These are phyloP conservation scores for Neopipo cinnamomea DNA, from an alignment of 2,113 vertebrate species.

Conservation along the genomic window DNA sequence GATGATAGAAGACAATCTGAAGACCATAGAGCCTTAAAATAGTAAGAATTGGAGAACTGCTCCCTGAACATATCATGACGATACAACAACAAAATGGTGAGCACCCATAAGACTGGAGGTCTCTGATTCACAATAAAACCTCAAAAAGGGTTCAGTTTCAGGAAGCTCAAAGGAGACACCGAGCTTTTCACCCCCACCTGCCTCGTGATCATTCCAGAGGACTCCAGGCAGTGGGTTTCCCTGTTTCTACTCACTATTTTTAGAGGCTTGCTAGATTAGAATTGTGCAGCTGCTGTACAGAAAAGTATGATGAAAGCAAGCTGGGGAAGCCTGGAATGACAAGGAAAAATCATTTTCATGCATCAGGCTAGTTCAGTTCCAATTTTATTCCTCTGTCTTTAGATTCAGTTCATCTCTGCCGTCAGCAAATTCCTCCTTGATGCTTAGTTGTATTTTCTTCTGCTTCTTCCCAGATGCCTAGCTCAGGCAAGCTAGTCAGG, in stretches of 20 bases:
- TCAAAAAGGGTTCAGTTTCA: background rate
- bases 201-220: background rate
- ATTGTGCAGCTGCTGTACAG: background rate
- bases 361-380: background rate
- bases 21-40: background rate
- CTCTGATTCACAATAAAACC: background rate
- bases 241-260: background rate
- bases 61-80: background rate
- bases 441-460: background rate
- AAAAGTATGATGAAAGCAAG: background rate
- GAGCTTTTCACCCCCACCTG: rapidly evolving
- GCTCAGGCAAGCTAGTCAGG: background rate
- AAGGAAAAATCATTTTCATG: background rate
- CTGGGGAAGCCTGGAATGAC: background rate
- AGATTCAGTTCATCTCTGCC: background rate
- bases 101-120: background rate
- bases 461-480: background rate
- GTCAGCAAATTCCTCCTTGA: background rate
- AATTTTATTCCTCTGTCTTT: background rate
- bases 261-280: background rate
- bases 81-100: background rate
- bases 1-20: background rate
- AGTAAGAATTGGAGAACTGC: background rate
- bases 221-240: background rate
- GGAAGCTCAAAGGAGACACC: background rate